Percentiles rank a stretch among this genome's conserved stretches.
Conservation (phyloP, 2,113 vertebrate genomes). For the Pelvicachromis taeniatus region DNA sequence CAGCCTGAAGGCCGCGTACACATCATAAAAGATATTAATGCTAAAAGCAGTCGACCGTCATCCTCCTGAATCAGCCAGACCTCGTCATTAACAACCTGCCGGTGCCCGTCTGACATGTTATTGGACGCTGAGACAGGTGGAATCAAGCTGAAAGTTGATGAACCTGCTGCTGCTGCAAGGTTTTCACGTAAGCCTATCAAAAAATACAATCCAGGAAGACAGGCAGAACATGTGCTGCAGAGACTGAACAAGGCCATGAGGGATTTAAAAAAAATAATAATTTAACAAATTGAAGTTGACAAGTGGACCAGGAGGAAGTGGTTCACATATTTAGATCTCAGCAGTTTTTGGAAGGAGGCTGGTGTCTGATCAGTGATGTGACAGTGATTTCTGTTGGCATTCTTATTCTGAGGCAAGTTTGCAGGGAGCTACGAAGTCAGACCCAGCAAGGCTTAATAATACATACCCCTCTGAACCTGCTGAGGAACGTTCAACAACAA, state of each 20-base stretch:
- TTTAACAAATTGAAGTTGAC: constrained; percentile 13
- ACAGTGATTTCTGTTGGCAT: background rate
- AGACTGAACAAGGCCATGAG: background rate
- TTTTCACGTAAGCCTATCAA: background rate
- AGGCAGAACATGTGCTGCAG: background rate
- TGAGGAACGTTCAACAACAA: background rate
- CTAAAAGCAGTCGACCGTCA: background rate
- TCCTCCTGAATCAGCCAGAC: background rate
- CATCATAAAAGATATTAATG: background rate
- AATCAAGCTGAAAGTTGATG: constrained; percentile 2
- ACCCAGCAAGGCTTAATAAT: background rate
- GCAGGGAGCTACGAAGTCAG: background rate
- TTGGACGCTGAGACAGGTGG: background rate
- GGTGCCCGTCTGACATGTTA: background rate
- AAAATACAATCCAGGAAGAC: background rate
- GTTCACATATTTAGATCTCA: background rate
- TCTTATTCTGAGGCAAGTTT: background rate
- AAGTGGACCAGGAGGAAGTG: background rate
- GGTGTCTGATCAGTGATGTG: background rate
- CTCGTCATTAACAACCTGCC: background rate
- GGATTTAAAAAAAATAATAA: background rate
- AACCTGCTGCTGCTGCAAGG: background rate
- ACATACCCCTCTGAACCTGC: background rate
- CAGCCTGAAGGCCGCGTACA: background rate
- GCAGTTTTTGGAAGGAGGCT: background rate